Percentiles rank a stretch among this genome's conserved stretches.
Evolutionary conservation across 2,113 vertebrate genomes (phyloP).

Genomic region (Oncorhynchus mykiss): DNA sequence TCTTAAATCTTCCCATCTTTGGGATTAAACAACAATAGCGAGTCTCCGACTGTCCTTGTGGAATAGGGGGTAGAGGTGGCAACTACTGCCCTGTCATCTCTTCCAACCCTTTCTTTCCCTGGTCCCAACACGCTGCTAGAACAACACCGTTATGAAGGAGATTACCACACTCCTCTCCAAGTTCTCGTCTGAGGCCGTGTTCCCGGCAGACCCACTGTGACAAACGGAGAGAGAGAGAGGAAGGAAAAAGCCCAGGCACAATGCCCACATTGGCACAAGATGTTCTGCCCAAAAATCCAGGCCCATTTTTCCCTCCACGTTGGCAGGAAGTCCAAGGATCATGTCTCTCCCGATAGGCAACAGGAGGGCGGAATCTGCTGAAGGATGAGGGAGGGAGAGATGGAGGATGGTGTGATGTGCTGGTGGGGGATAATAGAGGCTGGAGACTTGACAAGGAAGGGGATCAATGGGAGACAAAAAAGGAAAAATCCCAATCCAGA

Average conservation of each 20-base stretch:
- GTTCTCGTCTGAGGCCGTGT: slow-evolving; percentile 16
- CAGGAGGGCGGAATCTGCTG: slow-evolving; percentile 41
- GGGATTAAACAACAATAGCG: no score
- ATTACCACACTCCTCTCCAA: slow-evolving; percentile 1
- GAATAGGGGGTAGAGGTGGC: no score
- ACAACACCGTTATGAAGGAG: not conserved
- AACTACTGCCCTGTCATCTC: not conserved
- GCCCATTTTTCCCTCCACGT: slow-evolving; percentile 14
- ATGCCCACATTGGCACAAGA: slow-evolving; percentile 29
- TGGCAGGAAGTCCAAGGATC: slow-evolving; percentile 44
- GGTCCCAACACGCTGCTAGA: not conserved
- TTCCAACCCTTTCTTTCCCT: not conserved
- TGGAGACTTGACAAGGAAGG: slow-evolving; percentile 65
- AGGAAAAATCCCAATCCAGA: slow-evolving; percentile 48
- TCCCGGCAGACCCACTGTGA: slow-evolving; percentile 9
- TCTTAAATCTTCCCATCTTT: no score
- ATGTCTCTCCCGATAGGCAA: slow-evolving; percentile 27
- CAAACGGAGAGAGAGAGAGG: not conserved
- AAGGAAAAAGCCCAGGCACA: not conserved
- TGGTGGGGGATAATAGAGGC: slow-evolving; percentile 52
- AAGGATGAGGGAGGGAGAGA: slow-evolving; percentile 25
- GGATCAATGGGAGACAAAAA: slow-evolving; percentile 53
- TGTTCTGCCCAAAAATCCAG: slow-evolving; percentile 26
- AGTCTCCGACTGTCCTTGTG: no score
- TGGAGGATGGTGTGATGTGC: slow-evolving; percentile 35